Evolutionary conservation across 2,888 invertebrate species (phyloP), one percentile per base, ranked within the genome.

Genomic region (Heteropelma amictum): DNA sequence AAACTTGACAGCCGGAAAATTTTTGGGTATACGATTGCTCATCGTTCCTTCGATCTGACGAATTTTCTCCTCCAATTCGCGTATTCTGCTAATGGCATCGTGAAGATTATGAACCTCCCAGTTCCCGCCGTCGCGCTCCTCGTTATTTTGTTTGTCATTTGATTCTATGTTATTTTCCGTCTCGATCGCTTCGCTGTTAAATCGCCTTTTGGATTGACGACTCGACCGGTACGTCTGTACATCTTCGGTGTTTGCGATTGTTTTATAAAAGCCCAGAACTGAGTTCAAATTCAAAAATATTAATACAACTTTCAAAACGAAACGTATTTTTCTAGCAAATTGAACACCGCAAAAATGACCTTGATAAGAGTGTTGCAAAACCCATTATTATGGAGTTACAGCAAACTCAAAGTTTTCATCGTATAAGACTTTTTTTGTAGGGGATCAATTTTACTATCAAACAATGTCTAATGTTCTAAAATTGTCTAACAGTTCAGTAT

Each of bases 1-100:
- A 87, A 97, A 97, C 87, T 95, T 95, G 0, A 99, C 98, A 87
- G 95, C 94, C 0, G 97, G 98, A 90, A 95, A 98, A 80, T 94
- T 94, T 83, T 96, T 96, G 0, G 95, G 94, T 23, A 89, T 85
- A 65, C 89, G 88, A 71, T 84, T 85, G 10, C 87, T 85, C 49
- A 95, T 92, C 84, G 93, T 92, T 2, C 92, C 91, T 87, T 96
- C 96, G 51, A 96, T 88, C 60, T 93, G 90, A 58, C 92, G 91
- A 38, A 96, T 90, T 89, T 95, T 95, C 77, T 93, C 92, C 87
- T 95, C 95, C 61, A 96, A 86, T 63, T 92, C 92, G 38, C 91
- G 90, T 76, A 96, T 92, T 81, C 92, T 92, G 28, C 89, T 89
- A 78, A 92, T 92, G 0, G 94, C 94, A 80, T 93, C 93, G 74